Evolutionary conservation across 1,140 invertebrate genomes (phyloP), one percentile per base, ranked within the genome.

Genomic region (Trissolcus basalis): DNA sequence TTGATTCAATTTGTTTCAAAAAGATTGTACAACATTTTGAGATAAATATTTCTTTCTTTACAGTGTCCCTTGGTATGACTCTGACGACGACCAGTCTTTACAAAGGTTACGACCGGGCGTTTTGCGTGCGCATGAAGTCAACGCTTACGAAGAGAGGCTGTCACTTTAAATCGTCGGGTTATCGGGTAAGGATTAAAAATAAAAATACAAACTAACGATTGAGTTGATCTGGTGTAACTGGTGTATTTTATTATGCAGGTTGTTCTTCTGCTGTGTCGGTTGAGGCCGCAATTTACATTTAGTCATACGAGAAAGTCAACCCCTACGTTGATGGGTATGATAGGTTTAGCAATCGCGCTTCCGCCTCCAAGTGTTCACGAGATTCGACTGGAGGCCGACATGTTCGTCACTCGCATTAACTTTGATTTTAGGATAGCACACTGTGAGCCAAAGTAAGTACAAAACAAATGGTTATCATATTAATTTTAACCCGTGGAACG

Each of bases 121-220:
- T 98, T 89, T 98, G 97, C 87, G 91, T 99, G 9, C 91, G 97
- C 69, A 99, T 99, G 97, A 98, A 99, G 83, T 98, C 97, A 14
- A 98, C 97, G 0, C 90, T 99, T 15, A 98, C 97, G 12, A 99
- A 99, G 89, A 90, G 97, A 82, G 97, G 97, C 9, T 98, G 97
- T 83, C 97, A 99, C 88, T 98, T 98, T 86, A 98, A 98, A 87
- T 97, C 96, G 14, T 98, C 97, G 53, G 97, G 97, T 84, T 99
- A 98, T 89, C 92, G 97, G 91, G 97, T 98, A 91, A 93, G 94
- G 19, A 3, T 27, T 27, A 1, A 6, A 27, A n/a, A n/a, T n/a
- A n/a, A n/a, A n/a, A n/a, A n/a, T n/a, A n/a, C n/a, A n/a, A n/a
- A n/a, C n/a, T n/a, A n/a, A n/a, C n/a, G 19, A 27, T 27, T 27